Conservation (phyloP, 2,113 vertebrate species). For the Herpailurus yagouaroundi region DNA sequence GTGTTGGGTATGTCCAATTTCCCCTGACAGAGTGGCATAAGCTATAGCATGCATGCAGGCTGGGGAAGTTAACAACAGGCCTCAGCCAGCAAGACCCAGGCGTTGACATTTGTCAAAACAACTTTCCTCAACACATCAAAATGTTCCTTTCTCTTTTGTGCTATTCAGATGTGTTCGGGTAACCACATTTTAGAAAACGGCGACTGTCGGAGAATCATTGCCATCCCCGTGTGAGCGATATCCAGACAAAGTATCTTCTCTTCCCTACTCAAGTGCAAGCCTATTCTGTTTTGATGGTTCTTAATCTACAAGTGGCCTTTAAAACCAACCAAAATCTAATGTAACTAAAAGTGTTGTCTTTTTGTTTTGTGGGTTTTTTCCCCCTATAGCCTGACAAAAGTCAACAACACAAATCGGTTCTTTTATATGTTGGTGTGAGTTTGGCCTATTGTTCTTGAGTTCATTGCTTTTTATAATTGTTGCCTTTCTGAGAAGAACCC, state of each 20-base stretch:
- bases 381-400: not conserved
- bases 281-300: not conserved
- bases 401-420: not conserved
- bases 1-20: constrained; percentile 75
- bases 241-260: constrained; percentile 24
- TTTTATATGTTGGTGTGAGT: not conserved
- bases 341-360: not conserved
- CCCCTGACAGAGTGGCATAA: constrained; percentile 68
- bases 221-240: not conserved
- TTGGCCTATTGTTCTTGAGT: constrained; percentile 33
- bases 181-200: constrained; percentile 61
- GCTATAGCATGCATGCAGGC: constrained; percentile 14
- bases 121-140: constrained; percentile 74
- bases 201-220: constrained; percentile 63
- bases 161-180: constrained; percentile 70
- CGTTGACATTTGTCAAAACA: constrained; percentile 82
- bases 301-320: not conserved
- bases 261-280: not conserved
- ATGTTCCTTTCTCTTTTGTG: constrained; percentile 74
- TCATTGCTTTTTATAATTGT: not conserved
- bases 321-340: constrained; percentile 10
- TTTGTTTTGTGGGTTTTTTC: not conserved
- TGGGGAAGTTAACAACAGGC: constrained; percentile 68
- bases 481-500: constrained; percentile 36
- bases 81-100: constrained; percentile 70